These are phyloP conservation scores for Callimico goeldii DNA, from an alignment of 2,797 vertebrate species.

Conservation along the genomic window DNA sequence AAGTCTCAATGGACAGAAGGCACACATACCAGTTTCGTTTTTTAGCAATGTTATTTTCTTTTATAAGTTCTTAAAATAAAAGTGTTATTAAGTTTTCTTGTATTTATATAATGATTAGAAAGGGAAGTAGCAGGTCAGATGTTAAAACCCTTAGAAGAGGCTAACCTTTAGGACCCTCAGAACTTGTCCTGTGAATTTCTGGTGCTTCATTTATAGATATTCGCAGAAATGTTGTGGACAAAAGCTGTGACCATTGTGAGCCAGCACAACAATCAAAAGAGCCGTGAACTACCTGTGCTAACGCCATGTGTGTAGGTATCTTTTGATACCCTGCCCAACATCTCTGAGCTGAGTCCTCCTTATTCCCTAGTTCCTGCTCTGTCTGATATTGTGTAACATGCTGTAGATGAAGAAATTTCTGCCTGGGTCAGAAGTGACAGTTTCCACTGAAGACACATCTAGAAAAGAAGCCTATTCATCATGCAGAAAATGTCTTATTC, in stretches of 20 bases:
- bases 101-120: not conserved
- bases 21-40: not conserved
- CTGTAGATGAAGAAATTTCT: constrained; percentile 92
- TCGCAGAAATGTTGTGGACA: constrained; percentile 68
- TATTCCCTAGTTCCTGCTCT: constrained; percentile 88
- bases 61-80: not conserved
- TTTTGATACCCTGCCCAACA: constrained; percentile 90
- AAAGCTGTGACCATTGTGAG: constrained; percentile 90
- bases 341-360: constrained; percentile 84
- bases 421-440: constrained; percentile 91
- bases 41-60: not conserved
- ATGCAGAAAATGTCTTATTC: constrained; percentile 92
- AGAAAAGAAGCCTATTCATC: constrained; percentile 91
- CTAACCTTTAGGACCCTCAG: not conserved
- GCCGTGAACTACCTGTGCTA: constrained; percentile 91
- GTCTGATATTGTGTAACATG: constrained; percentile 93
- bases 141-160: not conserved
- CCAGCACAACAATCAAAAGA: constrained; percentile 94
- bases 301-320: constrained; percentile 89
- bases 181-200: not conserved
- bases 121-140: not conserved
- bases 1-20: not conserved
- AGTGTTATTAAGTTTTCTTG: not conserved
- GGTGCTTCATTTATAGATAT: not conserved
- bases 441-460: constrained; percentile 91